These are phyloP conservation scores for Nasonia oneida DNA, from an alignment of 2,888 invertebrate species.

Conservation along the genomic window DNA sequence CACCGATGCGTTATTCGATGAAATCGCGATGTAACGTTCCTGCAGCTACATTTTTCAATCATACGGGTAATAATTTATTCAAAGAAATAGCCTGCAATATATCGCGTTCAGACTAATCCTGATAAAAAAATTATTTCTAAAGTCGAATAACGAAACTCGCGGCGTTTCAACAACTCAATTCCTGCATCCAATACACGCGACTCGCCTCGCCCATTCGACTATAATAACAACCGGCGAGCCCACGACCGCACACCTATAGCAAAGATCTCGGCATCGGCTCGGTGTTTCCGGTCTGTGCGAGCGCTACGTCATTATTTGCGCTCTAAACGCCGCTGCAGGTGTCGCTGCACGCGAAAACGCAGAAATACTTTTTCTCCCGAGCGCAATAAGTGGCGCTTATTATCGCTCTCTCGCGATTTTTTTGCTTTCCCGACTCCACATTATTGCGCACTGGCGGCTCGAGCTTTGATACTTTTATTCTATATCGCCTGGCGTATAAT, in stretches of 20 bases:
- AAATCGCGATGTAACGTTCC: no score
- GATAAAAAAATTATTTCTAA: no score
- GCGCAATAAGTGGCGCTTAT: constrained; percentile 3
- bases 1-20: no score
- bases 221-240: background rate
- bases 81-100: no score
- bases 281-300: constrained; percentile 50
- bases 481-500: background rate
- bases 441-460: constrained; percentile 20
- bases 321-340: constrained; percentile 56
- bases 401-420: constrained; percentile 37
- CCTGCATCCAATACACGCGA: background rate
- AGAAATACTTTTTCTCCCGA: constrained; percentile 34
- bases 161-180: constrained; percentile 7
- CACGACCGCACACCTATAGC: background rate
- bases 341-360: constrained; percentile 32
- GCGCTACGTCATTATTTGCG: constrained; percentile 63
- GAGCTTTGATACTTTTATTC: constrained; percentile 53
- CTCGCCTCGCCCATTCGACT: background rate
- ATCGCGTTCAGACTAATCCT: no score
- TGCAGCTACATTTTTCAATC: background rate
- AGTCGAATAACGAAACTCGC: no score
- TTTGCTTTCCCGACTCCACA: constrained; percentile 25
- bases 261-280: constrained; percentile 1
- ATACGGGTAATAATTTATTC: background rate